Evolutionary conservation across 2,888 invertebrate genomes (phyloP), one percentile per base, ranked within the genome.

Genomic region (Limenitis camilla): DNA sequence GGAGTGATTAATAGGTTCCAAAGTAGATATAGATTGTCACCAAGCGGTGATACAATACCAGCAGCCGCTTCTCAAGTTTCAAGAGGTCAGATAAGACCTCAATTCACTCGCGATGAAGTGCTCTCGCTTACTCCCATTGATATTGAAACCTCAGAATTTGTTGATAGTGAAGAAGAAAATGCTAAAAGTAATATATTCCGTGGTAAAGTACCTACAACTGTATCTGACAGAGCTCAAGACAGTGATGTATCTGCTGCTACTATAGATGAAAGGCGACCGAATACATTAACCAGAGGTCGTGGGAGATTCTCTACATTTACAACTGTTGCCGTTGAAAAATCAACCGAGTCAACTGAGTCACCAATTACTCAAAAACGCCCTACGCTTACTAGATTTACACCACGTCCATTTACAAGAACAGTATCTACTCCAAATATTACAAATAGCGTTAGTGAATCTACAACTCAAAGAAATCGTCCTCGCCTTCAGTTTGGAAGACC

Each of bases 121-220:
- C n/a, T n/a, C n/a, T 89, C 90, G 3, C 69, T 90, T 41, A 89
- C 89, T 2, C 87, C 90, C 1, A 73, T 85, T 27, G 90, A 91
- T 61, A 58, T 73, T 8, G 76, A 76, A 50, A 59, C 64, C 7
- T 72, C 68, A 56, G 71, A 74, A 58, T 71, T 64, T 28, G 53
- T 65, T 47, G 68, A 69, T 56, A 61, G 60, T 53, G 58, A 60
- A 5, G 61, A 62, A 30, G 63, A 67, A 43, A 51, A 68, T 61
- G 71, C 65, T 51, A 61, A 60, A 66, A 72, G 33, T 66, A 71
- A 31, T 51, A 48, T 53, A 35, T 70, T 72, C 47, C 73, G 76
- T 47, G 62, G 65, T 30, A 70, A 69, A 58, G 70, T 66, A 7
- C 64, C 69, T 5, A 74, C 75, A 4, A 76, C 79, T 31, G 59